Evolutionary conservation across 1,140 invertebrate genomes (phyloP).

Genomic region (Diorhabda elongata): DNA sequence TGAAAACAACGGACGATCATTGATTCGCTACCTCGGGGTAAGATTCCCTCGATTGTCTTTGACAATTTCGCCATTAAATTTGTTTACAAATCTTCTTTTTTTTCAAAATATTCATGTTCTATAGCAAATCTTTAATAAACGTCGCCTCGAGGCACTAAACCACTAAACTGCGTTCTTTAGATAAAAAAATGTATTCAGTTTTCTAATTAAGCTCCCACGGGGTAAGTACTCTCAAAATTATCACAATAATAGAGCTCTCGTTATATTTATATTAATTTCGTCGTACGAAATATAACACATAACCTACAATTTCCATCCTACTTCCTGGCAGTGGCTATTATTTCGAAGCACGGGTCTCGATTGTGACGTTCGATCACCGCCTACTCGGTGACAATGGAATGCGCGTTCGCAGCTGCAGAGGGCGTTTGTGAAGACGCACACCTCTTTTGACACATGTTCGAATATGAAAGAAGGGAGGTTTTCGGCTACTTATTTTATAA

Average conservation of each 20-base stretch:
- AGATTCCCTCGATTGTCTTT: slow-evolving; percentile 16
- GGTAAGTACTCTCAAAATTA: not conserved
- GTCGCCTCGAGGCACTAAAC: no score
- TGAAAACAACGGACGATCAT: slow-evolving; percentile 25
- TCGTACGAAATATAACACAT: not conserved
- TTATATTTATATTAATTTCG: not conserved
- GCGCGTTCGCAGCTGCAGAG: slow-evolving; percentile 18
- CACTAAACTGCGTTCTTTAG: no score
- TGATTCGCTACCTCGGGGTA: slow-evolving; percentile 26
- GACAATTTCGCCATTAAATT: slow-evolving; percentile 19
- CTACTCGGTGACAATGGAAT: slow-evolving; percentile 15
- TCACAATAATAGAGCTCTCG: not conserved
- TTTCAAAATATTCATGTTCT: no score
- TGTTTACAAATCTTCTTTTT: not conserved
- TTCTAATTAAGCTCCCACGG: no score
- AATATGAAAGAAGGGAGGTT: slow-evolving; percentile 16
- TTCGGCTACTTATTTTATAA: slow-evolving; percentile 22
- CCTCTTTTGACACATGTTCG: slow-evolving; percentile 22
- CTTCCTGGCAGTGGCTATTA: slow-evolving; percentile 22
- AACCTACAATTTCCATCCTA: slow-evolving; percentile 7
- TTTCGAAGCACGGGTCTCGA: slow-evolving; percentile 22
- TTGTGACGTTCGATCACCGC: slow-evolving; percentile 17
- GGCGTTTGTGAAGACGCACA: slow-evolving; percentile 14
- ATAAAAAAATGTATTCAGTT: no score
- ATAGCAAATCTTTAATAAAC: no score